Evolutionary conservation across 2,888 invertebrate species (phyloP), one percentile per base, ranked within the genome.

Genomic region (Smittia aterrima): DNA sequence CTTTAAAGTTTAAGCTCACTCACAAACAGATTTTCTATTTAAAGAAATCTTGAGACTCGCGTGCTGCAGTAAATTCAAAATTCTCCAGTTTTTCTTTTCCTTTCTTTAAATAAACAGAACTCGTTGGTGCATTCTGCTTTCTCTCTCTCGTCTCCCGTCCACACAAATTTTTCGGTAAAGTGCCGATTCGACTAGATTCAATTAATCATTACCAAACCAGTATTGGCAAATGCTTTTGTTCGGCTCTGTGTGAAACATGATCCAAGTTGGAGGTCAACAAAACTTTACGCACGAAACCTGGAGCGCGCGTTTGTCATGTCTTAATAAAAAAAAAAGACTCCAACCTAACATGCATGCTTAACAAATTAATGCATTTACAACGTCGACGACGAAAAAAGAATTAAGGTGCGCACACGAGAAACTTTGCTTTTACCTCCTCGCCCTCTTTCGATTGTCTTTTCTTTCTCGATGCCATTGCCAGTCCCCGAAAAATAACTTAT

Each of bases 351-450:
- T 47, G 47, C 47, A 47, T 47, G 47, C 11, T 25, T 67, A 41
- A 67, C 67, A 67, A 67, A 67, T 67, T 67, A 67, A 47, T 67
- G 67, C 67, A 67, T 16, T 47, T 24, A 41, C 41, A 47, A 47
- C n/a, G 16, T 32, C 32, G 32, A 6, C 4, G 16, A 67, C 13
- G 16, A 41, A 27, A 22, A 22, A 41, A 18, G 67, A 67, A 70
- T 70, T 54, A 54, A 54, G 70, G 70, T 70, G 70, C 54, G 70
- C 25, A 47, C 68, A 47, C 16, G 41, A 66, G 32, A 68, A 11
- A 41, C 47, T 66, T 32, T 32, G 32, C 32, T 47, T 47, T 68
- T 68, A 32, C 22, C 68, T 68, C 68, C 47, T 68, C 68, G 68
- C 47, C n/a, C 68, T 47, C 68, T 47, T 68, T 68, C 47, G 32